phyloP scores from a whole-genome alignment of 2,888 invertebrate species.

The Leptura quadrifasciata region DNA sequence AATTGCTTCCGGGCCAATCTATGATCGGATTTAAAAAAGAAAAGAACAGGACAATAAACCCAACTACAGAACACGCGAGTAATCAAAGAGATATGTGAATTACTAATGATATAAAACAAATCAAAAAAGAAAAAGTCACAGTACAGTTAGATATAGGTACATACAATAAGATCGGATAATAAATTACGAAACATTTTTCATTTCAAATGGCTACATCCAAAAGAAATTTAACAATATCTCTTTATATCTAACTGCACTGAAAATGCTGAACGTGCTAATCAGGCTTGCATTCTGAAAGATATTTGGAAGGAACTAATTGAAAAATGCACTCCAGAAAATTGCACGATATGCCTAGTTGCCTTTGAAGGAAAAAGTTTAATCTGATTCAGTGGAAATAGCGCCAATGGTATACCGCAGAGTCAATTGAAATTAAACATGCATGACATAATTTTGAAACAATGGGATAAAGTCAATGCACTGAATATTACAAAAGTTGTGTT shows the following conservation, averaged over 20 bases:
- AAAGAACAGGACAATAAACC: too few species aligned
- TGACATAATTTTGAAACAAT: slow-evolving; percentile 25
- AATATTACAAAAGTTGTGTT: not conserved
- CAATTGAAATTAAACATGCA: slow-evolving; percentile 23
- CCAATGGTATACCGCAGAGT: slow-evolving; percentile 12
- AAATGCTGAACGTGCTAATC: not conserved
- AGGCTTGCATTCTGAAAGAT: not conserved
- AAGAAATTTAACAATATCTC: not conserved
- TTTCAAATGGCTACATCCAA: not conserved
- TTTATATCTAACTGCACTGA: not conserved
- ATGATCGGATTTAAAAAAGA: too few species aligned
- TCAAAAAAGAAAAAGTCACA: too few species aligned
- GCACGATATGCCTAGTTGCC: slow-evolving; percentile 17
- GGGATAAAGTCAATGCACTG: slow-evolving; percentile 21
- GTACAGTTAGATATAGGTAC: too few species aligned
- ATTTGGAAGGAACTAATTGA: slow-evolving; percentile 13
- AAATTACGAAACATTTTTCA: not conserved
- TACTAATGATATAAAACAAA: too few species aligned
- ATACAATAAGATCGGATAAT: not conserved
- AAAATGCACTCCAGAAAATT: not conserved
- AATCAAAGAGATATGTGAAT: too few species aligned
- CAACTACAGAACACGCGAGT: too few species aligned
- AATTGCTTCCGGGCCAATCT: too few species aligned
- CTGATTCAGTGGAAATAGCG: slow-evolving; percentile 17
- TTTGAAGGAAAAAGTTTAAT: slow-evolving; percentile 27